Conservation (phyloP, 1,140 invertebrate species). For the Drosophila teissieri region DNA sequence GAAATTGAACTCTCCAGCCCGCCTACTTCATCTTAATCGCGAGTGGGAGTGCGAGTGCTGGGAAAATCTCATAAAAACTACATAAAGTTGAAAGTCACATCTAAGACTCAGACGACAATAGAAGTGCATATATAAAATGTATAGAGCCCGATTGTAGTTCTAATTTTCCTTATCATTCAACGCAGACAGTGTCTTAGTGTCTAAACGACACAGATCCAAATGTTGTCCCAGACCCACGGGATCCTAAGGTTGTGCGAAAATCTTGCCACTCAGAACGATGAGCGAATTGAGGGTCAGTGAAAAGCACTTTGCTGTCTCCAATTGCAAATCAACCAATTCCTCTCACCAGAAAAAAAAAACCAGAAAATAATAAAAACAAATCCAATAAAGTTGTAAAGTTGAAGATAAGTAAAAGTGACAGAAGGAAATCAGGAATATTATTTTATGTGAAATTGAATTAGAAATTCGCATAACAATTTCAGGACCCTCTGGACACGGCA, state of each 20-base stretch:
- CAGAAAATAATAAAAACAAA: slow-evolving; percentile 50
- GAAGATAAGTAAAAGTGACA: slow-evolving; percentile 26
- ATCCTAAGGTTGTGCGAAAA: not conserved
- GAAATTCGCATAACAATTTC: slow-evolving; percentile 69
- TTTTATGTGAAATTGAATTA: slow-evolving; percentile 73
- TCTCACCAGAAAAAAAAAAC: not conserved
- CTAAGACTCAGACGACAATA: not conserved
- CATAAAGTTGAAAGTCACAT: not conserved
- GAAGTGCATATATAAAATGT: too few relatives aligned
- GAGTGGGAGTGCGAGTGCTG: not conserved
- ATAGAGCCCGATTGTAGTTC: too few relatives aligned
- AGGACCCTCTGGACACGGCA: slow-evolving; percentile 26
- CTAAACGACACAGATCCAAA: not conserved
- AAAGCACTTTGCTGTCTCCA: not conserved
- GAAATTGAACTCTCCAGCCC: slow-evolving; percentile 29
- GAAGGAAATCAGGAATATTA: slow-evolving; percentile 50
- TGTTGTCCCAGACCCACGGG: not conserved
- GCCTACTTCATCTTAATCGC: not conserved
- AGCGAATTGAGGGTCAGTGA: not conserved
- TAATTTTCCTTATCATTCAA: not conserved
- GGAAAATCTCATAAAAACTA: slow-evolving; percentile 3
- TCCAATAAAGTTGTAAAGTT: slow-evolving; percentile 57
- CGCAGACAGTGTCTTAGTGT: not conserved
- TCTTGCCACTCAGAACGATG: not conserved
- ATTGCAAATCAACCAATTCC: slow-evolving; percentile 23